Percentiles rank a stretch among this genome's conserved stretches.
Evolutionary conservation across 2,113 vertebrate species (phyloP).

Genomic region (Bettongia penicillata): DNA sequence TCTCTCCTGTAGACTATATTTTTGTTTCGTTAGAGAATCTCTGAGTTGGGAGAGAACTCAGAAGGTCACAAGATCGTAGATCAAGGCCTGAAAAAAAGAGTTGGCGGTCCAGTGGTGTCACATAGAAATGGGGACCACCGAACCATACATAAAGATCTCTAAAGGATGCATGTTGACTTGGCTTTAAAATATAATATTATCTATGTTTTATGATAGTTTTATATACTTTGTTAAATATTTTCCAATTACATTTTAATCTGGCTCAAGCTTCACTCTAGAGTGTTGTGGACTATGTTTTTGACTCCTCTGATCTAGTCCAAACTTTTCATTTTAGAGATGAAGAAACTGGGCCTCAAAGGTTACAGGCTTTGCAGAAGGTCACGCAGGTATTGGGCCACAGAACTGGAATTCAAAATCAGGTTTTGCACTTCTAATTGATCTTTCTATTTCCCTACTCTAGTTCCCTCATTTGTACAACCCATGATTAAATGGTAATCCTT

Average conservation of each 20-base stretch:
- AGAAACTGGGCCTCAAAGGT: background rate
- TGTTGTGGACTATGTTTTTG: background rate
- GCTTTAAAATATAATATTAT: background rate
- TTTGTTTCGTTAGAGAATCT: background rate
- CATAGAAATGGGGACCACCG: background rate
- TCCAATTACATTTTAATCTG: background rate
- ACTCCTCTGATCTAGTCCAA: background rate
- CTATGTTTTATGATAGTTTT: background rate
- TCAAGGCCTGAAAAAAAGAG: background rate
- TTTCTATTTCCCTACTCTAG: background rate
- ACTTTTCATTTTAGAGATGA: background rate
- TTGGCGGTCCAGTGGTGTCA: background rate
- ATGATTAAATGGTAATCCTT: background rate
- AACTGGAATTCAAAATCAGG: background rate
- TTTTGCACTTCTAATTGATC: background rate
- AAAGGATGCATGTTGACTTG: background rate
- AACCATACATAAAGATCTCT: background rate
- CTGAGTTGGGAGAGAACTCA: background rate
- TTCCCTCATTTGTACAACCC: background rate
- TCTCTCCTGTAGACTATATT: background rate
- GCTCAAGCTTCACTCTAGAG: background rate
- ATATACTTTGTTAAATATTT: background rate
- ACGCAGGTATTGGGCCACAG: accelerated
- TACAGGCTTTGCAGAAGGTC: background rate
- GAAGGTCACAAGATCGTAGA: background rate